Percentiles rank a stretch among this genome's conserved stretches.
These are phyloP conservation scores for Eristalis tenax DNA, from an alignment of 2,888 invertebrate species.

Conservation along the genomic window DNA sequence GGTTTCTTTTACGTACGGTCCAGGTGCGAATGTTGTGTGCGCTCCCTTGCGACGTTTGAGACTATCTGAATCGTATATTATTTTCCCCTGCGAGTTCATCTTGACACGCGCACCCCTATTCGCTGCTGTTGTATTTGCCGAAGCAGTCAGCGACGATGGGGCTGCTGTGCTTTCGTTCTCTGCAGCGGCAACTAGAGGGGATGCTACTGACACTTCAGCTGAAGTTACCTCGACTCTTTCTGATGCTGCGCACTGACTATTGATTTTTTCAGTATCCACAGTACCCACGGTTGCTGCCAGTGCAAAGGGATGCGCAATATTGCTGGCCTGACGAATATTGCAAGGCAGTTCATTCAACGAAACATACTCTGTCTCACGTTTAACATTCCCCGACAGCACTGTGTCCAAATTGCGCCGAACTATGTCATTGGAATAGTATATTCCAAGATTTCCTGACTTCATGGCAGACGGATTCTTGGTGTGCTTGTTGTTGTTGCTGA, in stretches of 20 bases:
- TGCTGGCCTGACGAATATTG: conserved; percentile 76
- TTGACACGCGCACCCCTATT: conserved; percentile 85
- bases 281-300: conserved; percentile 63
- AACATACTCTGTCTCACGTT: conserved; percentile 85
- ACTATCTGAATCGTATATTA: conserved; percentile 93
- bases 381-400: conserved; percentile 84
- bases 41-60: conserved; percentile 88
- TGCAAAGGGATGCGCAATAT: conserved; percentile 66
- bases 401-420: conserved; percentile 85
- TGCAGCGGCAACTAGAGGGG: conserved; percentile 47
- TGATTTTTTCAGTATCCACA: conserved; percentile 66
- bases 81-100: conserved; percentile 92
- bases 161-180: conserved; percentile 74
- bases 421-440: conserved; percentile 86
- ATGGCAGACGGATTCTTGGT: conserved; percentile 66
- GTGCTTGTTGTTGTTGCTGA: conserved; percentile 88
- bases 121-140: conserved; percentile 64
- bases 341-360: conserved; percentile 90
- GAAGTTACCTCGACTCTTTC: conserved; percentile 60
- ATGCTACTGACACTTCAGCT: conserved; percentile 60
- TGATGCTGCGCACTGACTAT: conserved; percentile 75
- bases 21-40: conserved; percentile 93
- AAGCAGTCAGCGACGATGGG: conserved; percentile 10
- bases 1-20: conserved; percentile 90
- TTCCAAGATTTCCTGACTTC: conserved; percentile 76